Conservation (phyloP, 2,888 invertebrate species). For the Nezara viridula region DNA sequence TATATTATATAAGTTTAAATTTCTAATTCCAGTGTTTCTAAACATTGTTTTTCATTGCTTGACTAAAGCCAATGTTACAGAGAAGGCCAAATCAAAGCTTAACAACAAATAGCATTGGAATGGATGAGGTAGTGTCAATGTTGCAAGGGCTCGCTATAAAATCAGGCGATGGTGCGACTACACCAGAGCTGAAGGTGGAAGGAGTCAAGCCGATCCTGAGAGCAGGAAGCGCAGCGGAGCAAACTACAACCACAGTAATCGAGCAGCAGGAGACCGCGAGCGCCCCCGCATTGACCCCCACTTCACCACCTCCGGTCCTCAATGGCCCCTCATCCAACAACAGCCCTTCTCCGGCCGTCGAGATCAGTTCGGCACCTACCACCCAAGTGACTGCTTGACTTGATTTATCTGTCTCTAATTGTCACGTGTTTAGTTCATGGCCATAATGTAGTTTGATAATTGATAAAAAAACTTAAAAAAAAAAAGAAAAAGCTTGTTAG, state of each 20-base stretch:
- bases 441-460: slow-evolving; percentile 23
- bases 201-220: slow-evolving; percentile 72
- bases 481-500: slow-evolving; percentile 38
- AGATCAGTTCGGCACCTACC: background rate
- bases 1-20: background rate
- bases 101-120: slow-evolving; percentile 68
- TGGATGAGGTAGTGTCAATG: slow-evolving; percentile 72
- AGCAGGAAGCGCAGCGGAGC: slow-evolving; percentile 70
- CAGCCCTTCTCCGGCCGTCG: slow-evolving; percentile 13
- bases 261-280: background rate
- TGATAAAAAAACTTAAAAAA: background rate
- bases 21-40: background rate
- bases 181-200: slow-evolving; percentile 68
- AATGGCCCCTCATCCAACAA: slow-evolving; percentile 21
- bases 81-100: slow-evolving; percentile 60
- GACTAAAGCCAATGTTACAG: slow-evolving; percentile 45
- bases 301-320: background rate
- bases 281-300: background rate
- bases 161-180: slow-evolving; percentile 69
- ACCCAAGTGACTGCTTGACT: slow-evolving; percentile 35
- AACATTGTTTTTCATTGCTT: background rate
- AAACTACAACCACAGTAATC: slow-evolving; percentile 67
- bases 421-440: slow-evolving; percentile 32
- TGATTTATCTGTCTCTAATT: background rate
- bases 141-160: slow-evolving; percentile 69